Evolutionary conservation across 2,113 vertebrate species (phyloP).

Genomic region (Irena cyanogastra): DNA sequence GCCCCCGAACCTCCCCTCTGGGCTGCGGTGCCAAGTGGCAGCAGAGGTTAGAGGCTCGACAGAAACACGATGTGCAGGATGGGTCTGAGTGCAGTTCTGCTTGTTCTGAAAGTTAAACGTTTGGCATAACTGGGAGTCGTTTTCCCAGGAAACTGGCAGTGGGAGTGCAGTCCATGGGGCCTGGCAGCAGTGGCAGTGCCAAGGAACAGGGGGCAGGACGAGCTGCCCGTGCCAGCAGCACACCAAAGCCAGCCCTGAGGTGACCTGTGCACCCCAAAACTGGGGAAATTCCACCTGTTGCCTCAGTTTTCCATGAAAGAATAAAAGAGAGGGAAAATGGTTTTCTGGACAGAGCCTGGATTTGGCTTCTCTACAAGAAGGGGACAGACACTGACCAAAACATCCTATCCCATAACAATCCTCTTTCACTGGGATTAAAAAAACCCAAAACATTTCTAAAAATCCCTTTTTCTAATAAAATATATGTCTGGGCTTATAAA

Average conservation of each 20-base stretch:
- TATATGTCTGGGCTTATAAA: neutral
- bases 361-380: neutral
- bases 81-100: neutral
- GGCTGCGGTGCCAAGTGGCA: neutral
- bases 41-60: neutral
- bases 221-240: neutral
- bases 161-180: neutral
- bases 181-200: neutral
- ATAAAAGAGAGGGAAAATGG: neutral
- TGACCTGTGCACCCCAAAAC: neutral
- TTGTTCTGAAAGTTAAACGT: neutral
- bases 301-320: neutral
- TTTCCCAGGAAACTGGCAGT: conserved; percentile 2
- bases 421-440: neutral
- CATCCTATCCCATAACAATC: neutral
- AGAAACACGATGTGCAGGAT: neutral
- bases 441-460: neutral
- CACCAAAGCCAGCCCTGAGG: neutral
- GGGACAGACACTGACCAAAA: neutral
- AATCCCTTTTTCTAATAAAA: neutral
- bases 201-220: neutral
- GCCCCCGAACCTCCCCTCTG: neutral
- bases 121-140: neutral
- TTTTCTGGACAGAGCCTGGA: neutral
- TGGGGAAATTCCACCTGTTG: neutral